These are phyloP conservation scores for Lagopus muta DNA, from an alignment of 2,113 vertebrate species.

Conservation along the genomic window DNA sequence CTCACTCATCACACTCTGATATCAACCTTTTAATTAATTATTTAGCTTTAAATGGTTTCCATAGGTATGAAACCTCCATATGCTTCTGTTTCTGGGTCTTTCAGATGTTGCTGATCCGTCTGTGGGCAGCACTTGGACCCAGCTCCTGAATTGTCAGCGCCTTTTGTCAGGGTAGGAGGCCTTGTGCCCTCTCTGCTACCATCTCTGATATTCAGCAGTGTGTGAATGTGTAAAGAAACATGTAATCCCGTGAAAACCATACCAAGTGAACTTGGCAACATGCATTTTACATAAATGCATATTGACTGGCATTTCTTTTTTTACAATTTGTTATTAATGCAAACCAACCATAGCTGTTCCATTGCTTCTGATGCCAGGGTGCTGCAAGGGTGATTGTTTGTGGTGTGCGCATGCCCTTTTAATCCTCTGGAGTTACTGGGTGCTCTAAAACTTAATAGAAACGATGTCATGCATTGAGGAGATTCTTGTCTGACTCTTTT, in stretches of 20 bases:
- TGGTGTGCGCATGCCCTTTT: background rate
- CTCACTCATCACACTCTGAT: background rate
- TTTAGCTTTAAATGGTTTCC: background rate
- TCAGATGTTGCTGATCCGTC: background rate
- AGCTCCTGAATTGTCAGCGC: fast-evolving
- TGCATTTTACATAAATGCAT: background rate
- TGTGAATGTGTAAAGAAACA: background rate
- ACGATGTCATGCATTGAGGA: background rate
- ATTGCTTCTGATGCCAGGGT: background rate
- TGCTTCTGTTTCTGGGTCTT: background rate
- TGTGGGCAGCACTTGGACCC: background rate
- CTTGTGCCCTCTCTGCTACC: background rate
- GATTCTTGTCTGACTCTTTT: background rate
- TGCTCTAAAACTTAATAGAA: conserved; percentile 27
- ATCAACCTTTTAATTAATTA: background rate
- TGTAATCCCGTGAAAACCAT: background rate
- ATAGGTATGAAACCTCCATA: background rate
- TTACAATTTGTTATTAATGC: background rate
- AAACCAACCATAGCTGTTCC: background rate
- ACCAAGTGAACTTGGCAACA: background rate
- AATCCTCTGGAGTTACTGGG: background rate
- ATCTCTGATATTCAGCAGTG: background rate
- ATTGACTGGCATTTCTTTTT: background rate
- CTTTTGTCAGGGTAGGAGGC: fast-evolving
- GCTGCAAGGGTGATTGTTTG: background rate